Evolutionary conservation across 2,113 vertebrate genomes (phyloP), one percentile per base, ranked within the genome.

Genomic region (Sclerurus mexicanus): DNA sequence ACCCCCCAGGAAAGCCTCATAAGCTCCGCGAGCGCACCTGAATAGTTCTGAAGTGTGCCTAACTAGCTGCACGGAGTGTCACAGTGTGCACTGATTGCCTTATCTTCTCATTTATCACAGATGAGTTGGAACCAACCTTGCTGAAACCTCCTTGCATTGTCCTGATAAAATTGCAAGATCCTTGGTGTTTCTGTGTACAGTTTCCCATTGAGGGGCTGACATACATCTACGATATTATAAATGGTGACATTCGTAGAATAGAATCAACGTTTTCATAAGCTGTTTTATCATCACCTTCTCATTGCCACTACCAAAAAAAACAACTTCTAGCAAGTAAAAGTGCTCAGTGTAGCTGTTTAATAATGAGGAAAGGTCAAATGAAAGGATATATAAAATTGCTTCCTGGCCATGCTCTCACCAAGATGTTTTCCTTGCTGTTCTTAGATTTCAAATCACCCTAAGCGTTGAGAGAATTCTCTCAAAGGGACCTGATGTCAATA

Each of bases 71-170:
- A 97, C 98, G 30, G 97, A 97, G 98, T 98, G 98, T 98, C 99
- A 98, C 98, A 98, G 98, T 98, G 98, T 98, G 98, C 99, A 98
- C 99, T 99, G 99, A 99, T 99, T 99, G 99, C 99, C 99, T 99
- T 99, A 99, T 99, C 99, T 99, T 99, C 99, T 99, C 99, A 99
- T 99, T 99, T 99, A 99, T 99, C 99, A 99, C 99, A 99, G 99
- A 99, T 99, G 99, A 99, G 98, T 99, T 99, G 99, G 99, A 99
- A 99, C 99, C 99, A 99, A 98, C 99, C 99, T 99, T 99, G 99
- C 99, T 99, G 99, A 99, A 99, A 99, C 98, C 98, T 98, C 97
- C 98, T 98, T 96, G 98, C 98, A 98, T 99, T 98, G 98, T 99
- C 99, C 98, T 98, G 98, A 98, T 98, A 98, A 98, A 98, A 99